These are phyloP conservation scores for Hypanus sabinus DNA, from an alignment of 2,113 vertebrate genomes.

Conservation along the genomic window DNA sequence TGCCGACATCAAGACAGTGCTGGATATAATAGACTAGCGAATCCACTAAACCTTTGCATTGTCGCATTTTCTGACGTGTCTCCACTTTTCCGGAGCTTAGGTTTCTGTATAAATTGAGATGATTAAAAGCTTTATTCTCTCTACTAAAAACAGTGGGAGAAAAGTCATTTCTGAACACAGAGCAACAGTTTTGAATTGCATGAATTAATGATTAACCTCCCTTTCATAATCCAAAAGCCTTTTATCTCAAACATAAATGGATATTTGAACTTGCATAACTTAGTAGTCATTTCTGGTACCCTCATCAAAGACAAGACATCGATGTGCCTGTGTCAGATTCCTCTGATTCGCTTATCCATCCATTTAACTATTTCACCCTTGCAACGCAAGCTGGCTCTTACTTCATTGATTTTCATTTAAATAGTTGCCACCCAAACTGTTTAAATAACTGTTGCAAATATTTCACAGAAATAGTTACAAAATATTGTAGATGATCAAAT, in stretches of 20 bases:
- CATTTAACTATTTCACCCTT: not conserved
- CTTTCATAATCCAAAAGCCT: not conserved
- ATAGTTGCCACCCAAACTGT: not conserved
- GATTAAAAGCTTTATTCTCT: not conserved
- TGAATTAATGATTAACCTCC: not conserved
- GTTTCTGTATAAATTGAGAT: slow-evolving; percentile 61
- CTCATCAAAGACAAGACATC: not conserved
- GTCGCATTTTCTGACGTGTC: slow-evolving; percentile 85
- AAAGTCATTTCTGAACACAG: not conserved
- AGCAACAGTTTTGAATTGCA: not conserved
- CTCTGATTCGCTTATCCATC: not conserved
- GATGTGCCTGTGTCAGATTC: not conserved
- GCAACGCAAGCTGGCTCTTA: not conserved
- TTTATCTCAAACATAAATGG: not conserved
- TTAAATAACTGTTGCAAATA: not conserved
- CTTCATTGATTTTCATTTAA: not conserved
- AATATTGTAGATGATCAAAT: not conserved
- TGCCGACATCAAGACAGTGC: slow-evolving; percentile 69
- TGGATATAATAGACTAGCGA: slow-evolving; percentile 80
- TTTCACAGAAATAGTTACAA: not conserved
- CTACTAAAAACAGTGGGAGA: not conserved
- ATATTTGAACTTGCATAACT: not conserved
- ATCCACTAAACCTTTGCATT: slow-evolving; percentile 79
- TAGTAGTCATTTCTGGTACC: not conserved
- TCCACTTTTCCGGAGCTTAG: slow-evolving; percentile 87